Evolutionary conservation across 2,888 invertebrate genomes (phyloP), one percentile per base, ranked within the genome.

Genomic region (Sisyra terminalis): DNA sequence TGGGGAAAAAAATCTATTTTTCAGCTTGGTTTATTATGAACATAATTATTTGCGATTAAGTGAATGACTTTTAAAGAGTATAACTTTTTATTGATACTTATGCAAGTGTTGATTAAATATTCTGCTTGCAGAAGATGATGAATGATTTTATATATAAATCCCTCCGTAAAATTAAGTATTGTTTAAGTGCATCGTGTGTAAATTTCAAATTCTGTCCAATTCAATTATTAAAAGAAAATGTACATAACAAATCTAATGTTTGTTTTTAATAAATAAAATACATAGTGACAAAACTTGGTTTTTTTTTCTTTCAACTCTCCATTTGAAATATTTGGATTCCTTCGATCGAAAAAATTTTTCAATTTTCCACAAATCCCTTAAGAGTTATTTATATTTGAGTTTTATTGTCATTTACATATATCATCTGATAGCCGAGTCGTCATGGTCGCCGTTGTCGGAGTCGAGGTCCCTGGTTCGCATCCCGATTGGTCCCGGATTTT

Each of bases 151-250:
- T 30, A 16, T 40, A 18, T 29, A 44, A 46, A 44, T 46, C 46
- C 46, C 46, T 46, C 46, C 46, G 39, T 39, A 44, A 43, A 40
- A 45, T 45, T 45, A 48, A 24, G 24, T 24, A 24, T 24, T 24
- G 24, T 24, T 24, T 24, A 24, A 46, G 16, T 42, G 42, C 34
- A 10, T 37, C 29, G 15, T 37, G 24, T 37, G 35, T 37, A 42
- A 42, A 29, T 42, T 42, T 29, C 37, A 42, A 37, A 31, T 29
- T 42, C 42, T 37, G 37, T 42, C 38, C 42, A 37, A 29, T 42
- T 29, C 36, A 37, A 37, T 31, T 37, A 18, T 24, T 30, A 29
- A 15, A 30, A 35, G 13, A n/a, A 35, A 32, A 16, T 35, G 42
- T 35, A 35, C 17, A 35, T 42, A 42, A 42, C 34, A 37, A 42